phyloP scores from a whole-genome alignment of 1,140 invertebrate genomes.

The Drosophila nasuta region DNA sequence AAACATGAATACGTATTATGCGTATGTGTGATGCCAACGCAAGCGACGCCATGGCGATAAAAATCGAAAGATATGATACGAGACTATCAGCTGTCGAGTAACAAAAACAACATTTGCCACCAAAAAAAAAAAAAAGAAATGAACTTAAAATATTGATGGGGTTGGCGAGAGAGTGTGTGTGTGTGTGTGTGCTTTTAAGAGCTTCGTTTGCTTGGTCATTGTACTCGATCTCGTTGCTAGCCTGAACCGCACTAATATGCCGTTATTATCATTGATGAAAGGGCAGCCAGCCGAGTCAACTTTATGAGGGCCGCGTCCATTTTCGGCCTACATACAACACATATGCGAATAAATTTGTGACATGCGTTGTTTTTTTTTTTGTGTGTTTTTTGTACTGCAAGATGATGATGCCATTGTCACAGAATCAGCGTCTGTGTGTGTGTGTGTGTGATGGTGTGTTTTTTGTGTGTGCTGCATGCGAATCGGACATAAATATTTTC shows the following conservation, averaged over 20 bases:
- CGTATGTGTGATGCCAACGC: constrained; percentile 37
- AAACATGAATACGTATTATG: constrained; percentile 10
- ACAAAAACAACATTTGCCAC: constrained; percentile 3
- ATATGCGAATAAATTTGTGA: constrained; percentile 71
- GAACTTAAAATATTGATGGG: constrained; percentile 48
- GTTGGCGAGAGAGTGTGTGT: constrained; percentile 1
- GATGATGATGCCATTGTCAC: constrained; percentile 56
- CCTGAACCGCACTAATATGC: constrained; percentile 67
- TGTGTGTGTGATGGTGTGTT: constrained; percentile 1
- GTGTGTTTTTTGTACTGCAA: constrained; percentile 25
- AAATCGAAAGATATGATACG: constrained; percentile 65
- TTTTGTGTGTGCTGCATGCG: constrained; percentile 47
- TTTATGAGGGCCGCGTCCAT: constrained; percentile 60
- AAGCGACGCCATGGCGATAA: constrained; percentile 60
- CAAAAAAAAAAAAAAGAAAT: constrained; percentile 6
- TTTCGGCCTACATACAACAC: constrained; percentile 28
- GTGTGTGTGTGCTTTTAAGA: constrained; percentile 36
- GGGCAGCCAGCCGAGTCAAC: constrained; percentile 61
- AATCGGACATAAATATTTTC: constrained; percentile 52
- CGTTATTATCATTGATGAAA: constrained; percentile 79
- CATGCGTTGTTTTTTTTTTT: constrained; percentile 37
- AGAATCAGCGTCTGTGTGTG: constrained; percentile 4
- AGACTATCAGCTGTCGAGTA: constrained; percentile 43
- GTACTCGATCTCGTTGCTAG: constrained; percentile 47
- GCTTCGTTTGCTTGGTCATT: constrained; percentile 61